Conservation (phyloP, 2,888 invertebrate species). For the Belgica antarctica region DNA sequence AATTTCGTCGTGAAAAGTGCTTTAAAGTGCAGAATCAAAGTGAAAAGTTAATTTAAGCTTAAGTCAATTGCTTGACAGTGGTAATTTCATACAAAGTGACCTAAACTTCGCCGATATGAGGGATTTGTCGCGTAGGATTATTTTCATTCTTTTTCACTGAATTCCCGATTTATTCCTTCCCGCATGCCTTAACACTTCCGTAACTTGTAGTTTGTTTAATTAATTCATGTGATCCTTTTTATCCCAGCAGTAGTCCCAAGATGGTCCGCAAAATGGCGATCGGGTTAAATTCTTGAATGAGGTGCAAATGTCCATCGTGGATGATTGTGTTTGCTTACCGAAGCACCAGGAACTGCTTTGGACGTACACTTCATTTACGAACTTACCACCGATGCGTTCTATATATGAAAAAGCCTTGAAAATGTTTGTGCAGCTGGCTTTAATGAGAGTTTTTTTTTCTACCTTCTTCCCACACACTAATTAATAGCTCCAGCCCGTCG, state of each 20-base stretch:
- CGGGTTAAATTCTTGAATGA: neutral
- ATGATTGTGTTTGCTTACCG: no score
- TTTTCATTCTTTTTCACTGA: neutral
- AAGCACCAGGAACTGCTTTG: no score
- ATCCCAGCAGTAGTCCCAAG: neutral
- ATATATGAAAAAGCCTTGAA: neutral
- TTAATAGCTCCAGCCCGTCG: slow-evolving; percentile 9
- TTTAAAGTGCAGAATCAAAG: no score
- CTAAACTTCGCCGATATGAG: neutral
- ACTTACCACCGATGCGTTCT: neutral
- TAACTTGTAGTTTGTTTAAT: no score
- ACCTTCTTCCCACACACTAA: neutral
- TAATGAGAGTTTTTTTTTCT: slow-evolving; percentile 5
- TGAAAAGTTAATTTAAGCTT: no score
- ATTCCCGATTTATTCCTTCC: neutral
- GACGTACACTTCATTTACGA: neutral
- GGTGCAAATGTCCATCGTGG: neutral
- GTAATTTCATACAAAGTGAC: neutral
- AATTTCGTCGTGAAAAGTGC: no score
- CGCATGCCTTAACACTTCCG: no score
- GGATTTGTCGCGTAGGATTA: neutral
- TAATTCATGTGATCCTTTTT: no score
- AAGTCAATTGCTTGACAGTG: neutral
- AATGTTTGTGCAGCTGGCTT: neutral
- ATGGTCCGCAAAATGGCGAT: neutral